Conservation (phyloP, 2,797 vertebrate genomes). For the Steatocranus sp. region DNA sequence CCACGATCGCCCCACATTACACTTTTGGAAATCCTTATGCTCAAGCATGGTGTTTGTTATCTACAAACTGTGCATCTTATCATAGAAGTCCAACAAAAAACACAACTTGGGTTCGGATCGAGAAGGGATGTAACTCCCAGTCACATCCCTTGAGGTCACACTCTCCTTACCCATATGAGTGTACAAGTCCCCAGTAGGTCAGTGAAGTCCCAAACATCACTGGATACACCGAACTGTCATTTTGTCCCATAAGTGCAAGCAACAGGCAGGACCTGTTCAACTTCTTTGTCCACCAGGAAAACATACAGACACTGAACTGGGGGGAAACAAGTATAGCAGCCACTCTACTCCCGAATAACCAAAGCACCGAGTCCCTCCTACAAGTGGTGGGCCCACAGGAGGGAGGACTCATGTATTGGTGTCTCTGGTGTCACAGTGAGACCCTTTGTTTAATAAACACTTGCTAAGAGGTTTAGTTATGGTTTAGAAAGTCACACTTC, state of each 20-base stretch:
- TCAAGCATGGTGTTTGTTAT: not conserved
- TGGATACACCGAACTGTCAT: not conserved
- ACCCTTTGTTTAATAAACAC: not conserved
- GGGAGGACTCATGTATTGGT: not conserved
- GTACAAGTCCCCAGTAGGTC: not conserved
- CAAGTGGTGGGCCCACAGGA: not conserved
- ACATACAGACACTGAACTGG: accelerated
- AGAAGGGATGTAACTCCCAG: not conserved
- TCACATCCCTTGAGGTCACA: not conserved
- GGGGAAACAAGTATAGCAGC: not conserved
- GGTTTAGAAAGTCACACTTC: not conserved
- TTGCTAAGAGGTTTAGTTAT: not conserved
- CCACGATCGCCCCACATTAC: not conserved
- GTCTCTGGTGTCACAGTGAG: not conserved
- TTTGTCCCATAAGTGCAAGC: not conserved
- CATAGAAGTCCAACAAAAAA: not conserved
- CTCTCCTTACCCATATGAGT: not conserved
- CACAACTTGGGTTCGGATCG: not conserved
- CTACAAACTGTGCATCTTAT: not conserved
- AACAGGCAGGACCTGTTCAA: not conserved
- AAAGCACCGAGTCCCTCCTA: not conserved
- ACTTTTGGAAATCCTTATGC: not conserved
- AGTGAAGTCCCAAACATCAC: not conserved
- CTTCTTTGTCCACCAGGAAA: not conserved
- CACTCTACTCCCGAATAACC: not conserved